phyloP scores from a whole-genome alignment of 2,888 invertebrate species.

The Miltochrista miniata region DNA sequence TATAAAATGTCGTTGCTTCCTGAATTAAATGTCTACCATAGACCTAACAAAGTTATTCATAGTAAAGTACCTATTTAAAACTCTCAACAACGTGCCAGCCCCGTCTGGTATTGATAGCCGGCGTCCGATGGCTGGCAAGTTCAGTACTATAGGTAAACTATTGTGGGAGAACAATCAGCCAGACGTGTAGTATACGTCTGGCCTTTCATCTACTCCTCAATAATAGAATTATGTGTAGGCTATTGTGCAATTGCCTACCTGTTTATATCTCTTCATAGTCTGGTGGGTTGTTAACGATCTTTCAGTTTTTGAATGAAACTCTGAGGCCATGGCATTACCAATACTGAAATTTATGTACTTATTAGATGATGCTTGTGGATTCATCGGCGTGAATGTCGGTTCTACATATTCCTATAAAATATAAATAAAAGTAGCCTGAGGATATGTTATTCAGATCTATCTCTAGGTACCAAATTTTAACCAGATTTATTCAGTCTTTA shows the following conservation, averaged over 20 bases:
- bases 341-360: no score
- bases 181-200: slow-evolving; percentile 26
- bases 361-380: no score
- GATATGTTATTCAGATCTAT: no score
- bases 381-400: no score
- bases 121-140: slow-evolving; percentile 35
- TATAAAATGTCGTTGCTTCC: not conserved
- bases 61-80: not conserved
- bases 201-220: slow-evolving; percentile 28
- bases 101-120: slow-evolving; percentile 11
- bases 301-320: no score
- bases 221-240: slow-evolving; percentile 20
- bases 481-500: no score
- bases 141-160: slow-evolving; percentile 38
- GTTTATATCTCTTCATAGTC: not conserved
- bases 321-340: no score
- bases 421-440: no score
- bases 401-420: no score
- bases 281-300: not conserved
- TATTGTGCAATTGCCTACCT: not conserved
- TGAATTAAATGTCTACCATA: not conserved
- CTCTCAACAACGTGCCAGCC: slow-evolving; percentile 4
- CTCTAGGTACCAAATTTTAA: no score
- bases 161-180: slow-evolving; percentile 33
- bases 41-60: not conserved